Evolutionary conservation across 2,113 vertebrate species (phyloP), one percentile per base, ranked within the genome.

Genomic region (Gambusia affinis): DNA sequence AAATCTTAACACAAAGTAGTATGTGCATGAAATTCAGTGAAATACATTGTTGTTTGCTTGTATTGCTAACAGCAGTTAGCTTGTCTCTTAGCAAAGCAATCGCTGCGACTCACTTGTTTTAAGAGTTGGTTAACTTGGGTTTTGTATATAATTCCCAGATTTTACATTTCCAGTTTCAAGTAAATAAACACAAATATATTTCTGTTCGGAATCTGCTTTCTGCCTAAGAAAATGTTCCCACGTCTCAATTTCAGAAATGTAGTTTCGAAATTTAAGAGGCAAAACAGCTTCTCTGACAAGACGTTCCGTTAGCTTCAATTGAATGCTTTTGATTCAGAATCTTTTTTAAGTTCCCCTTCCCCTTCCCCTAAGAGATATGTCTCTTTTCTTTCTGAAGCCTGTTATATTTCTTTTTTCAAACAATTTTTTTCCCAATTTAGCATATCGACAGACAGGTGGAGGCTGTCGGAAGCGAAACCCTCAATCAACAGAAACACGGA

Each of bases 381-480:
- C 65, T 60, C 65, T 42, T 85, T 75, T 73, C 66, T 89, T 51
- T n/a, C 12, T 47, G 60, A 70, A 12, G 71, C 70, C 44, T 79
- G 79, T 78, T 80, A 47, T 27, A 70, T 84, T 85, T 1, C 27
- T 88, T 35, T 35, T 35, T 8, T 8, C 6, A 33, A 33, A 8
- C 1, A 33, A 33, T 81, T 64, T 35, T 35, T 33, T 35, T 35
- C 8, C 33, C 8, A 7, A 35, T 35, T 35, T 35, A 44, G 64
- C 44, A 61, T 68, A 75, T 85, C 75, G 77, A 65, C 75, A 80
- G 62, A 79, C 37, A 63, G 81, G 87, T 91, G 80, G 73, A n/a
- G 31, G 80, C 88, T 91, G 92, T 92, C 92, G 89, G 70, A 84
- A 84, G 22, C 44, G 73, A 87, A 86, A 88, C 82, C 85, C 67